Evolutionary conservation across 2,797 vertebrate species (phyloP).

Genomic region (Amphiprion clarkii): DNA sequence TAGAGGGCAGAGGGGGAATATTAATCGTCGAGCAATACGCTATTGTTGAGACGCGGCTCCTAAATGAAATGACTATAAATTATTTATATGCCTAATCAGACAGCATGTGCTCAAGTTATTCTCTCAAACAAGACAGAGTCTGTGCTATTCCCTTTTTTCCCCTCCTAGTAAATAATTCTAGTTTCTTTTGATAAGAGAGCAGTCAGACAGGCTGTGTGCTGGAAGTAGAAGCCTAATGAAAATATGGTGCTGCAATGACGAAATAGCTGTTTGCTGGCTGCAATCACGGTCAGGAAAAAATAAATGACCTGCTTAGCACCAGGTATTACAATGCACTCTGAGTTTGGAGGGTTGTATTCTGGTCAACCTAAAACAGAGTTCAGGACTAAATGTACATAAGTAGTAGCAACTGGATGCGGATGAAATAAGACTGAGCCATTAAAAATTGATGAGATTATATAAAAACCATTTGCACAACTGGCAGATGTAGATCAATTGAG

Average conservation of each 20-base stretch:
- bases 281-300: constrained; percentile 72
- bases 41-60: constrained; percentile 69
- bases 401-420: constrained; percentile 32
- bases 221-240: constrained; percentile 66
- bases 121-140: constrained; percentile 77
- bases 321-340: constrained; percentile 54
- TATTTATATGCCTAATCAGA: constrained; percentile 84
- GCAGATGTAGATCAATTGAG: constrained; percentile 6
- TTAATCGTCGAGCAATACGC: constrained; percentile 84
- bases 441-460: constrained; percentile 5
- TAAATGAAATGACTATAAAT: constrained; percentile 80
- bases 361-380: constrained; percentile 22
- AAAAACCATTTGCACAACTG: constrained; percentile 7
- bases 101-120: constrained; percentile 64
- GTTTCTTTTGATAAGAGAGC: constrained; percentile 58
- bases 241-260: constrained; percentile 64
- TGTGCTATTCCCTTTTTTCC: constrained; percentile 48
- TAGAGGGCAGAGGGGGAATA: constrained; percentile 80
- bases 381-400: constrained; percentile 30
- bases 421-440: constrained; percentile 30
- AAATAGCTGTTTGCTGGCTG: constrained; percentile 71
- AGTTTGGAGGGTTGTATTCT: constrained; percentile 38
- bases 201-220: constrained; percentile 55
- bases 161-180: constrained; percentile 65
- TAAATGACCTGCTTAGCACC: constrained; percentile 59